Base-by-base conservation (phyloP, 1,140 invertebrate species). In the Drosophila rhopaloa region DNA sequence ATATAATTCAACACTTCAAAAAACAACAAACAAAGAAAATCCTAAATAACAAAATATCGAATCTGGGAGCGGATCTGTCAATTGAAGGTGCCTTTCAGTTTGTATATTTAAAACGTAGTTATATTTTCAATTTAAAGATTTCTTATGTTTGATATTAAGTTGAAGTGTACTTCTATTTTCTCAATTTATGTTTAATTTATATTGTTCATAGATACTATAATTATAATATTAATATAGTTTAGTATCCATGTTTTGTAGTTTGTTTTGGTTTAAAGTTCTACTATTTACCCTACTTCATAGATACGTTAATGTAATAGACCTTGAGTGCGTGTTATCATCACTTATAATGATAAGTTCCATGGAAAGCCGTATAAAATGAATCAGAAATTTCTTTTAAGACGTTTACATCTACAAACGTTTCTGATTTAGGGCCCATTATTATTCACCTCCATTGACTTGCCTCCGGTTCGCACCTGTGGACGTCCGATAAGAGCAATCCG, bases 401-500 rank as follows among this genome's bases (percentile, higher is more conserved):
- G 10, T 19, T 57, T 56, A 41, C 37, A 56, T 32, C 53, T 43
- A 60, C 35, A 72, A 51, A 40, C 19, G n/a, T 4, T 0, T 0
- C 38, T 66, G 60, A 68, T 68, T 68, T 68, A 68, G 11, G 37
- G 48, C 5, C 63, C 61, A 29, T 9, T 37, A 53, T 37, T 53
- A 37, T 37, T 37, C 14, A 37, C 13, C 40, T 24, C 27, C 19
- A 32, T 27, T 24, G 46, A 32, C 8, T 13, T 14, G 24, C 48
- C 59, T 14, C 41, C 32, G 47, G 13, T 10, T 11, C 38, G 60
- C 53, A 70, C 51, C 67, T 71, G 48, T 54, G 44, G 9, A n/a
- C 37, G 7, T 9, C 53, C 19, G 68, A 71, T 71, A 71, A 71
- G 51, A 38, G 27, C 16, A 37, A 58, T 58, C 53, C 66, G 65